phyloP scores from a whole-genome alignment of 2,888 invertebrate species.

The Campopleginae sp. region DNA sequence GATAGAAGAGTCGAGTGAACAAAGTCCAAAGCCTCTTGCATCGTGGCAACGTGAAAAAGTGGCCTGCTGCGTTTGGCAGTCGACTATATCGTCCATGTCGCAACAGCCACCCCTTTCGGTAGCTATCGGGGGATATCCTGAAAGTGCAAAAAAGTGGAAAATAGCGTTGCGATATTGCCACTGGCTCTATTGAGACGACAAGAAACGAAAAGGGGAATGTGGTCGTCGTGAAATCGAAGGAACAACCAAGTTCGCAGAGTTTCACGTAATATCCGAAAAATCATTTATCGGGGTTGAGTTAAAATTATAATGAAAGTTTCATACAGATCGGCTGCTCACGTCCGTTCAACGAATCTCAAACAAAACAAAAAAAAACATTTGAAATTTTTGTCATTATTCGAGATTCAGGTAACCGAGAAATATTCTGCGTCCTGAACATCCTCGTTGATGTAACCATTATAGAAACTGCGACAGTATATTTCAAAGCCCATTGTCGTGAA shows the following conservation, averaged over 20 bases:
- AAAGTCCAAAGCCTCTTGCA: background rate
- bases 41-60: background rate
- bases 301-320: background rate
- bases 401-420: too few species aligned
- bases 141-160: background rate
- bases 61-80: conserved; percentile 2
- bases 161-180: background rate
- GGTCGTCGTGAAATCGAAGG: background rate
- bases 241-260: background rate
- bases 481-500: too few species aligned
- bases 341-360: too few species aligned
- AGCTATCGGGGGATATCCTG: background rate
- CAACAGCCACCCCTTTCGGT: background rate
- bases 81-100: background rate
- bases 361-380: too few species aligned
- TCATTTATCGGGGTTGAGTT: background rate
- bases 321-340: background rate
- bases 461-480: background rate
- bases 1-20: too few species aligned
- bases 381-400: too few species aligned
- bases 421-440: background rate
- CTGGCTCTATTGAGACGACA: background rate
- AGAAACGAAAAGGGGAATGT: background rate
- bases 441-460: background rate
- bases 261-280: background rate